Evolutionary conservation across 2,888 invertebrate species (phyloP), one percentile per base, ranked within the genome.

Genomic region (Limnephilus lunatus): DNA sequence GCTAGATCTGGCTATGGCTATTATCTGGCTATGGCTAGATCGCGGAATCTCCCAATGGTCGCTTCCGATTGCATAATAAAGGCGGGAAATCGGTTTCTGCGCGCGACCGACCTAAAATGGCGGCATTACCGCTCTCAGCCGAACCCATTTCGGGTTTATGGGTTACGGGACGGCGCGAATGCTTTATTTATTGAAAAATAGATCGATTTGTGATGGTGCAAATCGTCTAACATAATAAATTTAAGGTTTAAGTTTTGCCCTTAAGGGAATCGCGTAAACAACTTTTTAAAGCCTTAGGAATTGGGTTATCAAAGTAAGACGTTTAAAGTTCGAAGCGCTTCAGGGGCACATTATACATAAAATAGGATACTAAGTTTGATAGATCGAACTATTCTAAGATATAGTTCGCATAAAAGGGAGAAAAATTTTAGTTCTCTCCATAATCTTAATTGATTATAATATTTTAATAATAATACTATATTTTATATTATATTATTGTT

Each of bases 21-120:
- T n/a, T n/a, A 53, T 53, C 53, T 25, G n/a, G 68, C 9, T 35
- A 35, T 35, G 35, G 35, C 4, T 68, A 68, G 68, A 68, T 35
- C 39, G 83, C 83, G 83, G 35, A 35, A 83, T 83, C 83, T 83
- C 35, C 39, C 68, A 39, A 83, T 83, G 83, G 31, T 35, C 35
- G 32, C 83, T 83, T 19, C 83, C 83, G 83, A 83, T 83, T 83
- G 83, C 83, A 39, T 83, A 83, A 83, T 83, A 83, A 83, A 83
- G 83, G 35, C 83, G 83, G 83, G 83, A 83, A 83, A 83, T 83
- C 35, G 83, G 35, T 32, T 68, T 83, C 25, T 14, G 19, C 83
- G 83, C 83, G 83, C n/a, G 83, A 35, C 32, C 83, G 83, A 83
- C 83, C 39, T 86, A 86, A 86, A 86, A 86, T 86, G 86, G 86